Base-by-base conservation (phyloP, 2,888 invertebrate species). In the Lamellibrachia satsuma region DNA sequence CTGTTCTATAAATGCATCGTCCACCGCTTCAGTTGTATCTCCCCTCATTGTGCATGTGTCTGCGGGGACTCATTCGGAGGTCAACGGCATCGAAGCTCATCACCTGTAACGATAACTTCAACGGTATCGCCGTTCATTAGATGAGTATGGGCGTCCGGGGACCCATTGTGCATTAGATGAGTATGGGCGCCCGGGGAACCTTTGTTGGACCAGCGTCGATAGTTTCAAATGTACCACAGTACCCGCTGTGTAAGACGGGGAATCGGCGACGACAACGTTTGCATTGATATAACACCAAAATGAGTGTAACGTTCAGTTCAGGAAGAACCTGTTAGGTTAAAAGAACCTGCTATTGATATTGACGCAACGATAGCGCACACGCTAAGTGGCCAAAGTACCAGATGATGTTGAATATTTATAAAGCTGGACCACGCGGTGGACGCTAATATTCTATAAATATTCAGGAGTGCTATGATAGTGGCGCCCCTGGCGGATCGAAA, bases 381-480 rank as follows among this genome's bases (percentile, higher is more conserved):
- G n/a, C 15, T 75, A 75, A 75, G 75, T 75, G 75, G 75, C 22
- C 22, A 75, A 75, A 75, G 75, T 75, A n/a, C 75, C 75, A 75
- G 22, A 75, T 75, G 75, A 75, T n/a, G 75, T 75, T 75, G n/a
- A 75, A 75, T 75, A 75, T 75, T n/a, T 75, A 75, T 75, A 22
- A 75, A 75, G 22, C 22, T 57, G 57, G n/a, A 15, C 75, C 22
- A 75, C 22, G 75, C 75, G 15, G 15, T 15, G 11, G 22, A 15
- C 22, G 75, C 75, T 22, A n/a, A n/a, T 75, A 11, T 22, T 75
- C 75, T 75, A 75, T 75, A 75, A 22, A 75, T 75, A 75, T 75
- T 22, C 75, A 75, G 75, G 22, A 75, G 22, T 75, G 75, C n/a
- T 6, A n/a, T 75, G 22, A 75, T 22, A 75, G 15, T 75, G 75